Percentiles rank a stretch among this genome's conserved stretches.
Evolutionary conservation across 1,140 invertebrate genomes (phyloP).

Genomic region (Idris sp.): DNA sequence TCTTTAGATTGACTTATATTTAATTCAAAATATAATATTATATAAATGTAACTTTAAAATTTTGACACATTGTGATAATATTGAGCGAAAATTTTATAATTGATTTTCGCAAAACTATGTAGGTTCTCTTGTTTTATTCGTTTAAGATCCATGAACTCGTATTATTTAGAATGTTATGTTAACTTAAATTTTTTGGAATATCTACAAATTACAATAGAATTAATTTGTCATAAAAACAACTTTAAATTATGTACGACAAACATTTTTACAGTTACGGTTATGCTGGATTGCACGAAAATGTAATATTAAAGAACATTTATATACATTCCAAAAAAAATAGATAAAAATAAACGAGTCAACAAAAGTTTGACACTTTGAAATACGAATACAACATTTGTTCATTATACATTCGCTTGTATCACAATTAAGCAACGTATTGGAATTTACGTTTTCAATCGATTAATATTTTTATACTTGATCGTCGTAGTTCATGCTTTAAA

Average conservation of each 20-base stretch:
- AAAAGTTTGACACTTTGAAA: slow-evolving; percentile 1
- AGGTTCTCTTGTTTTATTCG: slow-evolving; percentile 3
- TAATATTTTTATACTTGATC: slow-evolving; percentile 3
- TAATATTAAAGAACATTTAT: not conserved
- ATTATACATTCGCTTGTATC: slow-evolving; percentile 10
- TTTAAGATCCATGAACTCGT: slow-evolving; percentile 3
- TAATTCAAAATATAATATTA: too few species aligned
- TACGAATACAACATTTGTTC: slow-evolving; percentile 12
- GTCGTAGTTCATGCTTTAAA: slow-evolving; percentile 1
- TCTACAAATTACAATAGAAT: slow-evolving; percentile 15
- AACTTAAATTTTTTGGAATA: slow-evolving; percentile 8
- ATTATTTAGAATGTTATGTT: not conserved
- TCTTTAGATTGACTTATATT: too few species aligned
- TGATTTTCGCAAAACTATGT: slow-evolving; percentile 13
- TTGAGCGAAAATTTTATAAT: slow-evolving; percentile 13
- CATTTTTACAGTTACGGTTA: not conserved
- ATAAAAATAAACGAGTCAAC: slow-evolving; percentile 16
- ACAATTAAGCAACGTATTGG: slow-evolving; percentile 16
- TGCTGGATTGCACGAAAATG: slow-evolving; percentile 5
- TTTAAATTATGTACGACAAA: slow-evolving; percentile 1
- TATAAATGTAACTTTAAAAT: not conserved
- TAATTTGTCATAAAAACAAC: not conserved
- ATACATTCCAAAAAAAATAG: slow-evolving; percentile 6
- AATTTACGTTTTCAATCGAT: slow-evolving; percentile 13
- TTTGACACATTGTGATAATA: not conserved